These are phyloP conservation scores for Odocoileus hemionus DNA, from an alignment of 2,113 vertebrate genomes.

Conservation along the genomic window DNA sequence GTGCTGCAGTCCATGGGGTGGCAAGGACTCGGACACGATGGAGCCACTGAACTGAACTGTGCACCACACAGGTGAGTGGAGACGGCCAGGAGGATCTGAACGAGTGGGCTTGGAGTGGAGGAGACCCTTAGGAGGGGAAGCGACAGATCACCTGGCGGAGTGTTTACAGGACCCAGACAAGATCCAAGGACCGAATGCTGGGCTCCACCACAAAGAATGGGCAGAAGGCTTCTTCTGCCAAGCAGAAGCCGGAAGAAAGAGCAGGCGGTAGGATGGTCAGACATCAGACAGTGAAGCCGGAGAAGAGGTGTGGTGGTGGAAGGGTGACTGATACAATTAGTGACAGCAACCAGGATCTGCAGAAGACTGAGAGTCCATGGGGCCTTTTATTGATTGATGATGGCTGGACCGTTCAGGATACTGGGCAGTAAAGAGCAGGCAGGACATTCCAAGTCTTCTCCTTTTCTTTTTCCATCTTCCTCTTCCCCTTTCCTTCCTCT, in stretches of 20 bases:
- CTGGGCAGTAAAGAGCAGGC: not conserved
- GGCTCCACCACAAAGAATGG: not conserved
- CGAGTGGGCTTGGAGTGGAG: accelerated
- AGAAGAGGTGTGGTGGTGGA: not conserved
- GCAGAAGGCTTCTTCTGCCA: too few species aligned
- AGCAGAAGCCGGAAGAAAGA: not conserved
- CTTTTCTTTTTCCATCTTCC: not conserved
- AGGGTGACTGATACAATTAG: accelerated
- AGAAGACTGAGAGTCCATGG: not conserved
- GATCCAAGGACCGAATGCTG: accelerated
- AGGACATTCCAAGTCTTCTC: not conserved
- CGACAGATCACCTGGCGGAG: not conserved
- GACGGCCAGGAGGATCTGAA: accelerated
- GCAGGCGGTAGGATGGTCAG: not conserved
- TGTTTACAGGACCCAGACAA: too few species aligned
- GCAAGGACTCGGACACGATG: accelerated
- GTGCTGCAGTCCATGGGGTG: accelerated
- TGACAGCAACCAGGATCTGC: not conserved
- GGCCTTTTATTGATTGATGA: not conserved
- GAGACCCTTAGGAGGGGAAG: too few species aligned
- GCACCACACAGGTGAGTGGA: accelerated
- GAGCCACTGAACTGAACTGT: not conserved
- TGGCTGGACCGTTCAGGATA: not conserved
- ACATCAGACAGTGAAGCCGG: not conserved
- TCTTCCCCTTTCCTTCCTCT: not conserved